Evolutionary conservation across 2,888 invertebrate species (phyloP).

Genomic region (Agrotis exclamationis): DNA sequence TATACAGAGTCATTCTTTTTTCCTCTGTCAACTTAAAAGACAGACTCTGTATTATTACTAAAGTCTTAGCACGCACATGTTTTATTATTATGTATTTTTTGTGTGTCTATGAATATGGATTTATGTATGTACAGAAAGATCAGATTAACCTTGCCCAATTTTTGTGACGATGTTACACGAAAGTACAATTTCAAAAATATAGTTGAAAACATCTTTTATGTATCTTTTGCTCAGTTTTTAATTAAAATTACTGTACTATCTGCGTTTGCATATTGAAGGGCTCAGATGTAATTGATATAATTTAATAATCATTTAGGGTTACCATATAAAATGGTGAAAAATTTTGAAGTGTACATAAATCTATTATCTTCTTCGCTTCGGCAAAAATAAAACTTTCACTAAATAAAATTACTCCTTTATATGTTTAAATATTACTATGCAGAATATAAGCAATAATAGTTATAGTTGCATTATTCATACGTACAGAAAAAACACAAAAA

Average conservation of each 20-base stretch:
- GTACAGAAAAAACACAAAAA: slow-evolving; percentile 3
- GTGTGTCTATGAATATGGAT: slow-evolving; percentile 11
- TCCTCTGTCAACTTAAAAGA: too few species aligned
- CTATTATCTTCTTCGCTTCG: background rate
- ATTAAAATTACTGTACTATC: background rate
- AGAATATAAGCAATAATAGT: slow-evolving; percentile 5
- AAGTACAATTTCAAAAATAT: slow-evolving; percentile 2
- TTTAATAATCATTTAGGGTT: background rate
- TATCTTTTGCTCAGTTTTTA: background rate
- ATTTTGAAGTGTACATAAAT: background rate
- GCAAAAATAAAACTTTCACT: background rate
- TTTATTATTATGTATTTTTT: slow-evolving; percentile 23
- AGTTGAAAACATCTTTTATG: slow-evolving; percentile 1
- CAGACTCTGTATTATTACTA: slow-evolving; percentile 22
- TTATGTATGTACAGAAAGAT: slow-evolving; percentile 28
- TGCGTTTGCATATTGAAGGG: background rate
- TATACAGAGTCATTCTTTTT: too few species aligned
- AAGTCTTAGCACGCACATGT: slow-evolving; percentile 47
- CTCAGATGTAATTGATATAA: slow-evolving; percentile 23
- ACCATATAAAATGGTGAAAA: background rate
- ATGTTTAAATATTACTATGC: background rate
- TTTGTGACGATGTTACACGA: background rate
- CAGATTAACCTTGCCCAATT: background rate
- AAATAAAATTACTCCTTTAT: background rate
- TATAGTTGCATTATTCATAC: background rate